A percentile compares a stretch with the other conserved stretches of the same genome.
Conservation (phyloP, 2,888 invertebrate genomes). For the Coenonympha glycerion region DNA sequence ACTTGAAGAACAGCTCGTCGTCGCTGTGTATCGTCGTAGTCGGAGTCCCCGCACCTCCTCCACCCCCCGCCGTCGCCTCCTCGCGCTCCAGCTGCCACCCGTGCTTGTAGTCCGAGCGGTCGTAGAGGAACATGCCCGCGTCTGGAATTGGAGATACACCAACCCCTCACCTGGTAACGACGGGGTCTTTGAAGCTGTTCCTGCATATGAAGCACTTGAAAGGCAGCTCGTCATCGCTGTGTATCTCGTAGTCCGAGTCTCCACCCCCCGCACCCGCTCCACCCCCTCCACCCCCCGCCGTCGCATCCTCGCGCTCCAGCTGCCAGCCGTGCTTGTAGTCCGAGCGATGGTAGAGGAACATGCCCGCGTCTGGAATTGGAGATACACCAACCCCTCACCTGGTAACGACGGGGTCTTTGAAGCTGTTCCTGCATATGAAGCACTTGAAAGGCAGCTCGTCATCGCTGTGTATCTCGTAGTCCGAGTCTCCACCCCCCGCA, state of each 20-base stretch:
- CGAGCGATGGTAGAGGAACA: conserved; percentile 97
- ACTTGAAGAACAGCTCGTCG: conserved; percentile 94
- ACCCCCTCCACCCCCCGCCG: too few relatives aligned
- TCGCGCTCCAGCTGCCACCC: conserved; percentile 99
- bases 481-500: conserved; percentile 77
- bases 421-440: conserved; percentile 92
- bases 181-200: conserved; percentile 88
- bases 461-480: conserved; percentile 92
- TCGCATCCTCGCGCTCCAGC: conserved; percentile 86
- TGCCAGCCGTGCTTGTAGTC: conserved; percentile 99
- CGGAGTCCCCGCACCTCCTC: conserved; percentile 76
- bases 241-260: conserved; percentile 92
- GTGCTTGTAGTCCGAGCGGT: conserved; percentile 98
- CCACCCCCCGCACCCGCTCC: too few relatives aligned
- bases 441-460: conserved; percentile 96
- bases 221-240: conserved; percentile 92
- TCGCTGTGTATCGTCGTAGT: conserved; percentile 93
- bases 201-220: conserved; percentile 97
- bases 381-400: too few relatives aligned
- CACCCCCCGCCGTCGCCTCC: conserved; percentile 51
- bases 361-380: too few relatives aligned
- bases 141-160: too few relatives aligned
- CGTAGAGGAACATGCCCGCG: conserved; percentile 98
- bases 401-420: conserved; percentile 92
- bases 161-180: conserved; percentile 93